A percentile compares a stretch with the other conserved stretches of the same genome.
phyloP scores from a whole-genome alignment of 2,113 vertebrate species.

The Hippopotamus amphibius region DNA sequence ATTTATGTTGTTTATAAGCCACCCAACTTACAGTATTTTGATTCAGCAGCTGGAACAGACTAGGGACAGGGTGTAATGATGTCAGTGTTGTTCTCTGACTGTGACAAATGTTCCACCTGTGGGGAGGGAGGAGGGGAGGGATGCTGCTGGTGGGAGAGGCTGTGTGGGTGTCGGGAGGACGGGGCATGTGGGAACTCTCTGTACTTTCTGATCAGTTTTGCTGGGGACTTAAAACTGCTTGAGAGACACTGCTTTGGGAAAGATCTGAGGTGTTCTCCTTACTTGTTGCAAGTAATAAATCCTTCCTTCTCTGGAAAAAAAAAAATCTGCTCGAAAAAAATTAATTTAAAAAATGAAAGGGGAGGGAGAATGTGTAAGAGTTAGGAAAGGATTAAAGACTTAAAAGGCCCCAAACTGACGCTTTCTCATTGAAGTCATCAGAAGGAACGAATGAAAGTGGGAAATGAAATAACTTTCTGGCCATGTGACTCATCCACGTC shows the following conservation, averaged over 20 bases:
- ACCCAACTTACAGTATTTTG: not conserved
- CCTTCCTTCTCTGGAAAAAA: not conserved
- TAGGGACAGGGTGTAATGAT: not conserved
- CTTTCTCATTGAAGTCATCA: not conserved
- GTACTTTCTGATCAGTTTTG: not conserved
- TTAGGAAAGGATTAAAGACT: not conserved
- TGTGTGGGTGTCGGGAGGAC: not conserved
- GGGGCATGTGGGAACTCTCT: not conserved
- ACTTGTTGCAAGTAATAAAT: not conserved
- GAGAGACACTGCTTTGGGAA: not conserved
- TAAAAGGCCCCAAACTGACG: not conserved
- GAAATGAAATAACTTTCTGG: not conserved
- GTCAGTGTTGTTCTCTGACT: not conserved
- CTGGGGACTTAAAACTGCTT: not conserved
- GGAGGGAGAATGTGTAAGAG: not conserved
- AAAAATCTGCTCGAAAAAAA: not conserved
- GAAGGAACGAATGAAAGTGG: not conserved
- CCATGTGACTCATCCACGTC: fast-evolving
- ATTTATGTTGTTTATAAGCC: not conserved
- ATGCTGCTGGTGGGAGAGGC: too few relatives aligned
- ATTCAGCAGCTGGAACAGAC: not conserved
- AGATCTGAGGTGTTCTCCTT: not conserved
- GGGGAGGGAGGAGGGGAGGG: not conserved
- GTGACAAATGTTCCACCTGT: not conserved
- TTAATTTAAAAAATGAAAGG: not conserved